Evolutionary conservation across 2,797 vertebrate species (phyloP), one percentile per base, ranked within the genome.

Genomic region (Telmatherina bonti): DNA sequence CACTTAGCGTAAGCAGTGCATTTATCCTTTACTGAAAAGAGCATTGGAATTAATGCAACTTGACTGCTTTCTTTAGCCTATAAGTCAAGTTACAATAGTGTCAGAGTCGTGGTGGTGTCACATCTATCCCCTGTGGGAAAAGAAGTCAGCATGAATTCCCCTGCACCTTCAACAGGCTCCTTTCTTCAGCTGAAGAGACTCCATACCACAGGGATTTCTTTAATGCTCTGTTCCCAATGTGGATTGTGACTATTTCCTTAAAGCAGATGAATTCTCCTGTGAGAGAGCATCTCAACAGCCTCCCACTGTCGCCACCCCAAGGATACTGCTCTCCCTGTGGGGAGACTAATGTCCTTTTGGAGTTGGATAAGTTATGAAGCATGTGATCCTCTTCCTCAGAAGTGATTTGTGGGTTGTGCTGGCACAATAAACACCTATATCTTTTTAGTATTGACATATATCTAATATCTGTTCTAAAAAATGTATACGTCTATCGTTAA

Each of bases 191-290:
- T 86, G 57, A 58, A 62, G 71, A 69, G 64, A 71, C 65, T 75
- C 56, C 67, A 56, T 74, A 70, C 81, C 6, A 0, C 62, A 62
- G 79, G 81, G 73, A 87, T 81, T 83, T 84, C 67, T 78, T 70
- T 86, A 86, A 85, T 67, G 65, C 57, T 63, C 66, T 72, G 78
- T 85, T 87, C 86, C 78, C 88, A 82, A 83, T 84, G 83, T 67
- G 79, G 76, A 76, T 85, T 82, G 74, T 70, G 71, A 61, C 62
- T 53, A 77, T 78, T 87, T 80, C 82, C 62, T 87, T 75, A 70
- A 78, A 87, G 81, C 64, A 64, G 70, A 78, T 24, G 55, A 85
- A 83, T 84, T 82, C 79, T 75, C 64, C 70, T 18, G 68, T 66
- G 74, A 74, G 70, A 66, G n/a, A 38, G 61, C 20, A 41, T 74